Evolutionary conservation across 2,113 vertebrate genomes (phyloP).

Genomic region (Malurus elegans): DNA sequence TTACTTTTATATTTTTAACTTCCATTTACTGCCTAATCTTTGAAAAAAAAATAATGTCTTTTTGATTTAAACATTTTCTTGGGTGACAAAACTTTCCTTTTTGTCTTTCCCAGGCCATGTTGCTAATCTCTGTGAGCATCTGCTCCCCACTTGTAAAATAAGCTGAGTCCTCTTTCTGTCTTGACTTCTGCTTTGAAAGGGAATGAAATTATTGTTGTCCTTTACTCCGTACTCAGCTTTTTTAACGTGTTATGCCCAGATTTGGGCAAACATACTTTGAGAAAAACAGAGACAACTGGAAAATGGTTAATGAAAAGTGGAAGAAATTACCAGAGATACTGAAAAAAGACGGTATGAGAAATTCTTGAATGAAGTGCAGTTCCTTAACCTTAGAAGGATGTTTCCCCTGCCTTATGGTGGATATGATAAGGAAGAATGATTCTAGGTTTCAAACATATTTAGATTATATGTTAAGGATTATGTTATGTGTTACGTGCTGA

Average conservation of each 20-base stretch:
- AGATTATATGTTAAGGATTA: not conserved
- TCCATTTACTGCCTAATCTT: not conserved
- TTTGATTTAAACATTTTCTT: not conserved
- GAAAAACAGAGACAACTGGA: not conserved
- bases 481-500: rapidly evolving
- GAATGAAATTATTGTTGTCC: not conserved
- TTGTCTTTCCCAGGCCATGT: not conserved
- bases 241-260: not conserved
- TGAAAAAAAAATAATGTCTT: not conserved
- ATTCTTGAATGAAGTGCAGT: not conserved
- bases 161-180: not conserved
- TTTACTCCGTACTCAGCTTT: not conserved
- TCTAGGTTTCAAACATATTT: not conserved
- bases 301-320: not conserved
- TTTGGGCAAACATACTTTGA: not conserved
- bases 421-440: not conserved
- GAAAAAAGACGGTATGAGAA: not conserved
- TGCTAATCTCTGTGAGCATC: rapidly evolving
- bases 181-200: not conserved
- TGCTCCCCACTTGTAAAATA: not conserved
- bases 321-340: not conserved
- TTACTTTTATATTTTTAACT: not conserved
- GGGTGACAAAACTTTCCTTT: not conserved
- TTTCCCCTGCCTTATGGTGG: rapidly evolving
- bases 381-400: not conserved